Base-by-base conservation (phyloP, 1,140 invertebrate species). In the Choristoneura fumiferana region DNA sequence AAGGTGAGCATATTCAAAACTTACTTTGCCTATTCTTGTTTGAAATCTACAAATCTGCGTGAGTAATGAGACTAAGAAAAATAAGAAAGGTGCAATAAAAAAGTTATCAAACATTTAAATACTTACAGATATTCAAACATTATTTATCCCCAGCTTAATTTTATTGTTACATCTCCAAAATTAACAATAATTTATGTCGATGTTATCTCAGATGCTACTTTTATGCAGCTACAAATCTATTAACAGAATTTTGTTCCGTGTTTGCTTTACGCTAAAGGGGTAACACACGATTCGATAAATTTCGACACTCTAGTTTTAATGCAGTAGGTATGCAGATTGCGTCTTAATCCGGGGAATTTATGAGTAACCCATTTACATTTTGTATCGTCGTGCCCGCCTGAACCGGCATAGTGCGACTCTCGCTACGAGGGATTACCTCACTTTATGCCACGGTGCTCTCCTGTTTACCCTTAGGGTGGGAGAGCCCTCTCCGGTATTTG, bases 301-400 rank as follows among this genome's bases (percentile, higher is more conserved):
- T 18, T 45, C 39, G 22, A 12, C 43, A 36, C 9, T 39, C n/a
- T 12, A 14, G 8, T 39, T 39, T 49, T 49, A 49, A 54, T 15
- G 36, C 15, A n/a, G 52, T 54, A 34, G 22, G 14, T 78, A 78
- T 78, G 77, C 73, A 84, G 73, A 78, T 81, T 72, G 76, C 65
- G 67, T 63, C 70, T 77, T 81, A 82, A 80, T 84, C 71, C 74
- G 64, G 69, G 69, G 73, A 73, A 70, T 75, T 76, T 75, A 74
- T 78, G 81, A 82, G 78, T 73, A 71, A 78, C 78, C 66, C 62
- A 75, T 79, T 84, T 81, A 71, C 78, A 84, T 81, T 82, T 78
- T 76, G 71, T 77, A 75, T 68, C 61, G 67, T 59, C 61, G 68
- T 64, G 69, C 73, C 65, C 69, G 66, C 76, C 77, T 81, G 82